A percentile compares a stretch with the other conserved stretches of the same genome.
Conservation (phyloP, 2,113 vertebrate genomes). For the Prionailurus bengalensis region DNA sequence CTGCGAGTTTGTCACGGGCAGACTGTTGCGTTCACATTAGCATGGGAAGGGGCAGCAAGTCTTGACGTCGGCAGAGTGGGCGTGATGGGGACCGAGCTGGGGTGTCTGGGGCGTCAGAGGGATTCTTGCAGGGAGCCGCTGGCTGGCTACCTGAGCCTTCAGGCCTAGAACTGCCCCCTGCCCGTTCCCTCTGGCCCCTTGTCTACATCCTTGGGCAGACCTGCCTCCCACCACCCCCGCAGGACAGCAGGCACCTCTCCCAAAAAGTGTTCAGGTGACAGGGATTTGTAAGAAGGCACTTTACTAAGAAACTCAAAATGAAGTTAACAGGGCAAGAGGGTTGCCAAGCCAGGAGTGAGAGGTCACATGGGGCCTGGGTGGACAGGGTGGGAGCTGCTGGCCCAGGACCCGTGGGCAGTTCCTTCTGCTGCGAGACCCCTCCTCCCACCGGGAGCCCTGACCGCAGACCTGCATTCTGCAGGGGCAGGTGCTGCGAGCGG, state of each 20-base stretch:
- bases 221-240: fast-evolving
- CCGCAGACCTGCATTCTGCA: background rate
- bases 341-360: too few species aligned
- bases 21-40: fast-evolving
- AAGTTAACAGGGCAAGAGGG: background rate
- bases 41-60: background rate
- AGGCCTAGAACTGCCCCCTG: background rate
- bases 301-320: constrained; percentile 3
- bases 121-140: too few species aligned
- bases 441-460: too few species aligned
- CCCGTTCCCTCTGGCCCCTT: background rate
- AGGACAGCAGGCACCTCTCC: fast-evolving
- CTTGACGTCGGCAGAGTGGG: background rate
- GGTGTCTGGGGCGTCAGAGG: background rate
- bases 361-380: fast-evolving
- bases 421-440: background rate
- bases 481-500: background rate
- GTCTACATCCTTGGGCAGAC: fast-evolving
- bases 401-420: fast-evolving
- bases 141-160: background rate
- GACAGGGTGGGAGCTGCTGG: background rate
- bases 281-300: background rate
- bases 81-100: fast-evolving
- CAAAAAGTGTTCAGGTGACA: too few species aligned
- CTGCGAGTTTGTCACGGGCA: background rate